Conservation (phyloP, 2,113 vertebrate species). For the Otocyon megalotis region DNA sequence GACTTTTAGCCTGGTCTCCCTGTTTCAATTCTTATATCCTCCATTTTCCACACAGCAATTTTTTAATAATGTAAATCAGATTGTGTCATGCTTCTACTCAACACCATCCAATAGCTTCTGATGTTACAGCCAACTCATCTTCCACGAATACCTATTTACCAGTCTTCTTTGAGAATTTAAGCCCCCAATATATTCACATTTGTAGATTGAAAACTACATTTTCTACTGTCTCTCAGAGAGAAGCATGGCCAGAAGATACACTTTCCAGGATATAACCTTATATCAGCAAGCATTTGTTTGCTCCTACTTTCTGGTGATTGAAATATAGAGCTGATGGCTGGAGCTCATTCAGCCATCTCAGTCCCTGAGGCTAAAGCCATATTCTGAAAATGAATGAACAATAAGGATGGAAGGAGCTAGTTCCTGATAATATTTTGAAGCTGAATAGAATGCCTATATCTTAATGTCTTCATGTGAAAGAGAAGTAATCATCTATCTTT, state of each 20-base stretch:
- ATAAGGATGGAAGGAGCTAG: neutral
- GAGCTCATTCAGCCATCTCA: neutral
- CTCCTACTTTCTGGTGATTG: neutral
- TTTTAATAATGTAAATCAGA: neutral
- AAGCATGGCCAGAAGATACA: neutral
- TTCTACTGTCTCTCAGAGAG: neutral
- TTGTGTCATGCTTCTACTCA: neutral
- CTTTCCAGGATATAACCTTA: neutral
- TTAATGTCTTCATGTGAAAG: neutral
- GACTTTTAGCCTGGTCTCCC: neutral
- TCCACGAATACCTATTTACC: neutral
- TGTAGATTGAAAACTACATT: neutral
- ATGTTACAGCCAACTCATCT: neutral
- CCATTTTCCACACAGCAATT: neutral
- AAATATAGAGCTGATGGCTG: neutral
- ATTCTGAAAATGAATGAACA: neutral
- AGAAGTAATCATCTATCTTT: conserved; percentile 11
- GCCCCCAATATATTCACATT: neutral
- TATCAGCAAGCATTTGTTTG: neutral
- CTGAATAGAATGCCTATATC: neutral
- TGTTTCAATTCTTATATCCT: neutral
- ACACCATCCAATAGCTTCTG: neutral
- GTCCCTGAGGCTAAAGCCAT: neutral
- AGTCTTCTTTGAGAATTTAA: neutral
- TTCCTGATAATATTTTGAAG: neutral